phyloP scores from a whole-genome alignment of 1,140 invertebrate genomes.

The Caenorhabditis latens region DNA sequence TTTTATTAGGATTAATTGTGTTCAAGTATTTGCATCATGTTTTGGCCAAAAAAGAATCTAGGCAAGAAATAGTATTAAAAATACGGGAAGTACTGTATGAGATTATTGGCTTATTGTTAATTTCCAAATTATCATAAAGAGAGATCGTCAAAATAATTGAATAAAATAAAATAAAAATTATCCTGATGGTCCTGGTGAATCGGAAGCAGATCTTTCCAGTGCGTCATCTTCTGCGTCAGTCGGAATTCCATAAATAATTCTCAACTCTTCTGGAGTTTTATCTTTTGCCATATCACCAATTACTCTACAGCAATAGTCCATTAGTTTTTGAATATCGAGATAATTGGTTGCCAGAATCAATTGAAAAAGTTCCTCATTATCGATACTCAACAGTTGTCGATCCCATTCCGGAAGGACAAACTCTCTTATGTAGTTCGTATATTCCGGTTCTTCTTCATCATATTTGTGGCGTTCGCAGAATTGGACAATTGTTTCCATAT shows the following conservation, averaged over 20 bases:
- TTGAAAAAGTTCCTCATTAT: background rate
- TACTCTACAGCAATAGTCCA: background rate
- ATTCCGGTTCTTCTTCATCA: background rate
- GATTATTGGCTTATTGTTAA: no score
- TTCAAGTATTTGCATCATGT: no score
- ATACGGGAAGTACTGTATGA: no score
- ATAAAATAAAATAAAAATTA: no score
- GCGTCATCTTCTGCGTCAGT: background rate
- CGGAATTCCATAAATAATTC: background rate
- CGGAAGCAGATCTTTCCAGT: background rate
- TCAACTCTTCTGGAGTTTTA: background rate
- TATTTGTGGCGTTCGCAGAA: background rate
- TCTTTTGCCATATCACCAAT: background rate
- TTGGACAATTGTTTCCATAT: background rate
- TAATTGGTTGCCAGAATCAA: background rate
- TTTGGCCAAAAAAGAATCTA: no score
- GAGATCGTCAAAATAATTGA: no score
- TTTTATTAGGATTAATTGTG: no score
- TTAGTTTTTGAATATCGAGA: background rate
- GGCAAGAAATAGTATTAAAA: no score
- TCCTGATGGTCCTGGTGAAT: no score
- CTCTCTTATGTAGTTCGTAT: background rate
- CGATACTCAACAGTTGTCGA: background rate
- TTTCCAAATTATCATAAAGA: no score
- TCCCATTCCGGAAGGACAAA: background rate